Conservation (phyloP, 2,888 invertebrate genomes). For the Lathronympha strigana region DNA sequence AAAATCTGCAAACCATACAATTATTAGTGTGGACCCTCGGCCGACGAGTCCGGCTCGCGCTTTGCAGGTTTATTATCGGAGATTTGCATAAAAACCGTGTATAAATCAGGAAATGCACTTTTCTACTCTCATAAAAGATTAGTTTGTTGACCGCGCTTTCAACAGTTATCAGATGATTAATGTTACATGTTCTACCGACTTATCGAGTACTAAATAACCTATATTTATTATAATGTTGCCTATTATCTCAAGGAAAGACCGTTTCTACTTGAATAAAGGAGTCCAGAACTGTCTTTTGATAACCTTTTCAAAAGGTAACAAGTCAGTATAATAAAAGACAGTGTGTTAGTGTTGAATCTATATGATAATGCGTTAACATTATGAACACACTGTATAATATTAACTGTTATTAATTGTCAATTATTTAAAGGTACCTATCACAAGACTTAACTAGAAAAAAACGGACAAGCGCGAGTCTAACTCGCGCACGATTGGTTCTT, state of each 20-base stretch:
- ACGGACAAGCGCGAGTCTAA: no score
- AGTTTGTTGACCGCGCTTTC: conserved; percentile 6
- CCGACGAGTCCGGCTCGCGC: no score
- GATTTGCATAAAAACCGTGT: no score
- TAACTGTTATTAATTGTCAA: no score
- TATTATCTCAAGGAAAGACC: no score
- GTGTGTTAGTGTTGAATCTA: neutral
- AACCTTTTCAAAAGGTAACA: conserved; percentile 6
- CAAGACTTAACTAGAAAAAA: no score
- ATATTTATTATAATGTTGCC: neutral
- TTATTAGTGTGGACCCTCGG: no score
- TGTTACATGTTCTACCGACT: neutral
- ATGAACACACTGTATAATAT: neutral
- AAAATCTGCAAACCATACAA: no score
- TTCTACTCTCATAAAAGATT: neutral
- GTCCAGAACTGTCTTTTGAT: neutral
- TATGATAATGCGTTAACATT: neutral
- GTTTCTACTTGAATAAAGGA: neutral
- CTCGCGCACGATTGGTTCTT: no score
- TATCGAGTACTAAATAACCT: neutral
- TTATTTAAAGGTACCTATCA: no score
- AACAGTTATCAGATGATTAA: conserved; percentile 1
- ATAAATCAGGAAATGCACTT: neutral
- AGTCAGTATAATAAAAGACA: neutral
- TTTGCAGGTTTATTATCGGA: no score